Conservation (phyloP, 2,888 invertebrate species). For the Rhyacophila evoluta region DNA sequence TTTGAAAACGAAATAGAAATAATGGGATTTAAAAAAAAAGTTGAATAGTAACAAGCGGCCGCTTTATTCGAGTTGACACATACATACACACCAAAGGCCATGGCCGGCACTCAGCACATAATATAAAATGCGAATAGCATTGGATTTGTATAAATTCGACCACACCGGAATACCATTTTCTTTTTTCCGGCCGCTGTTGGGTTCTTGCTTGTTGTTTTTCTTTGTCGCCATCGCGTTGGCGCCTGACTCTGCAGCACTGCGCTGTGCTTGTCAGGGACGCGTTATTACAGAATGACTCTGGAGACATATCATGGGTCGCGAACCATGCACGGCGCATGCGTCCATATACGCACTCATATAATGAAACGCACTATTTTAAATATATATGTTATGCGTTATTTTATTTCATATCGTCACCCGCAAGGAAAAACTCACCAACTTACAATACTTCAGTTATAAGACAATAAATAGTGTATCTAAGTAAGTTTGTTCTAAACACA, state of each 20-base stretch:
- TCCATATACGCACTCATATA: no score
- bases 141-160: conserved; percentile 17
- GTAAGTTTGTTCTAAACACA: no score
- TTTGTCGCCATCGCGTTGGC: conserved; percentile 33
- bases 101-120: background rate
- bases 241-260: background rate
- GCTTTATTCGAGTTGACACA: background rate
- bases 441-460: no score
- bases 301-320: background rate
- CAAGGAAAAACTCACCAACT: no score
- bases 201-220: conserved; percentile 31
- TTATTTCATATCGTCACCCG: no score
- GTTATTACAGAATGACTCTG: background rate
- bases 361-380: no score
- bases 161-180: conserved; percentile 10
- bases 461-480: no score
- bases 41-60: background rate
- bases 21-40: background rate
- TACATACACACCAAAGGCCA: background rate
- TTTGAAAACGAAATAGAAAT: background rate
- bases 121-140: background rate
- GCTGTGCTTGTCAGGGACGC: background rate
- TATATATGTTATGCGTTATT: no score
- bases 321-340: background rate
- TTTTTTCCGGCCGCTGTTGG: conserved; percentile 30